Evolutionary conservation across 2,888 invertebrate species (phyloP), one percentile per base, ranked within the genome.

Genomic region (Eurytoma californica): DNA sequence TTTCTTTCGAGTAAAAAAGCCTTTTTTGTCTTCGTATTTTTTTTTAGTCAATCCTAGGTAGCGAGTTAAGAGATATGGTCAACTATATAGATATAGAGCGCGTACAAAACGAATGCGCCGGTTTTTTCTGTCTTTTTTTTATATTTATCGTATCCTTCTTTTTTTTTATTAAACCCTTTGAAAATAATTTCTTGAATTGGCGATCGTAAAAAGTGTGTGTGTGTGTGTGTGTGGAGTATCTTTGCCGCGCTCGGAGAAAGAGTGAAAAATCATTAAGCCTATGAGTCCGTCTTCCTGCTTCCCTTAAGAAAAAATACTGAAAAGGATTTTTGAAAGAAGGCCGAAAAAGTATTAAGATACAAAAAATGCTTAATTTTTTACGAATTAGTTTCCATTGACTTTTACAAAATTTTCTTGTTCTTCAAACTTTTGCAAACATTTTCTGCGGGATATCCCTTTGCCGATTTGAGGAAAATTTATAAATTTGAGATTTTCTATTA

Each of bases 11-110:
- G 86, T 87, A 87, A 86, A 87, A 87, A 87, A 86, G 85, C 84
- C 80, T 82, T 72, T 60, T 82, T 73, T 75, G 67, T 66, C 80
- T 77, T 74, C 67, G n/a, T 61, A 60, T 24, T 55, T 69, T 55
- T 69, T 60, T 67, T 63, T 63, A 74, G 63, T 82, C 80, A 80
- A 82, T 83, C 84, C 85, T 87, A 87, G 84, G 81, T 84, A 88
- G 88, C 87, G 85, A 83, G 83, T 87, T 86, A 84, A 83, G 86
- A 86, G 72, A 87, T 87, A 87, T 87, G 86, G 84, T 84, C 83
- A 83, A 67, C 80, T 68, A 80, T 79, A 72, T 72, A 79, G 39
- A 65, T 79, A 69, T 60, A 67, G 18, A 70, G 39, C 53, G 60
- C 70, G 51, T 80, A 80, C 76, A 14, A 76, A 60, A 47, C 53